Evolutionary conservation across 1,140 invertebrate species (phyloP).

Genomic region (Bombus consobrinus): DNA sequence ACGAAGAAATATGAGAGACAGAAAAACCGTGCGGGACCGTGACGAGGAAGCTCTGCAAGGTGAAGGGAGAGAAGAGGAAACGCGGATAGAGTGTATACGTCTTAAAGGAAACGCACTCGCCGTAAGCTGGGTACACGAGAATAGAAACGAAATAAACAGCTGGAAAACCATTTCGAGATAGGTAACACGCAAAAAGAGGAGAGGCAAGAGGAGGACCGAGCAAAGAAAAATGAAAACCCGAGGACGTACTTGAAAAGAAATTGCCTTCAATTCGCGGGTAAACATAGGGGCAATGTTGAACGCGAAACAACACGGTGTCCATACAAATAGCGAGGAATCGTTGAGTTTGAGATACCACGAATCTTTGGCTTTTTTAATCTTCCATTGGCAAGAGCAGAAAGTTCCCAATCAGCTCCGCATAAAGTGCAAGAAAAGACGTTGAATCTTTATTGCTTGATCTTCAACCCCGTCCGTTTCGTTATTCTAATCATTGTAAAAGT

Average conservation of each 20-base stretch:
- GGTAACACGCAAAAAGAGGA: constrained; percentile 10
- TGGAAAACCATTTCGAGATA: constrained; percentile 31
- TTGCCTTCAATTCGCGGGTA: constrained; percentile 15
- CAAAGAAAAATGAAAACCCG: constrained; percentile 47
- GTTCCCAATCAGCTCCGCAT: too few species aligned
- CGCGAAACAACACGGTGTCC: neutral
- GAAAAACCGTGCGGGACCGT: constrained; percentile 40
- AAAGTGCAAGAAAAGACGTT: too few species aligned
- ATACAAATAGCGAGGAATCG: neutral
- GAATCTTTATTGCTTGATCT: too few species aligned
- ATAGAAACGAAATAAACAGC: constrained; percentile 54
- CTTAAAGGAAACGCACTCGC: constrained; percentile 57
- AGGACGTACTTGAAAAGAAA: constrained; percentile 20
- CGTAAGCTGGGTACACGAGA: constrained; percentile 47
- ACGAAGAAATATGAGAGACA: constrained; percentile 61
- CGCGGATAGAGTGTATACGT: constrained; percentile 45
- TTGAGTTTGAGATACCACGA: neutral
- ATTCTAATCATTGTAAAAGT: too few species aligned
- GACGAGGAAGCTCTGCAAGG: neutral
- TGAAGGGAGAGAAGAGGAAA: neutral
- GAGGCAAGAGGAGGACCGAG: neutral
- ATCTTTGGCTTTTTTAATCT: neutral
- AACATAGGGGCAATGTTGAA: neutral
- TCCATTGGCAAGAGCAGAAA: too few species aligned
- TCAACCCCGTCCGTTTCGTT: too few species aligned